Base-by-base conservation (phyloP, 2,797 vertebrate species). In the Gephyroberyx darwinii region DNA sequence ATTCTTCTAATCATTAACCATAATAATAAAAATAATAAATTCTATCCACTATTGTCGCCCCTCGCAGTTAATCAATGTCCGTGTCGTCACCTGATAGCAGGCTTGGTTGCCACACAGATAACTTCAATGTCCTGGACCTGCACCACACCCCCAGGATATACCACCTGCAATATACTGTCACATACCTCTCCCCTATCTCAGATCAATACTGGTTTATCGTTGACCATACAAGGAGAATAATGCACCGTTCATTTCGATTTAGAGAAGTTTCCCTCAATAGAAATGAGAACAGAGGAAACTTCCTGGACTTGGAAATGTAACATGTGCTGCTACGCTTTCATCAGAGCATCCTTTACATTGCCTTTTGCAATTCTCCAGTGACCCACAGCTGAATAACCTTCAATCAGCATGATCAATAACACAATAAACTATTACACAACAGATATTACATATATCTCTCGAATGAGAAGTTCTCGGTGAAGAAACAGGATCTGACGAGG, bases 141-240 rank as follows among this genome's bases (percentile, higher is more conserved):
- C 2, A 17, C 60, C 77, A 56, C 84, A 73, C 79, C 82, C 55
- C 65, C n/a, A 10, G 8, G 39, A 41, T 54, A 20, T 33, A 64
- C 20, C 9, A 50, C 39, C 17, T 20, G 65, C 17, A 22, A 12
- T 53, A 30, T 53, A 53, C 20, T 19, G 7, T 13, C 41, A 43
- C 41, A 43, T 16, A 12, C 13, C 13, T 43, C 2, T 22, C 19
- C 0, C 37, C 19, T 56, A 20, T 50, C 33, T 55, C 30, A 19
- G 22, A 75, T 71, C 59, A 19, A 16, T 9, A 8, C 35, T 60
- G 51, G 77, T 78, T 84, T 58, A 83, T 78, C 31, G 82, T 80
- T 54, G 30, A 83, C 72, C 52, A 10, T 17, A 54, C 22, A 17
- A 63, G 16, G 39, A 74, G 2, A 7, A 55, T 65, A 54, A 67